These are phyloP conservation scores for Meteorus colon DNA, from an alignment of 2,888 invertebrate species.

Conservation along the genomic window DNA sequence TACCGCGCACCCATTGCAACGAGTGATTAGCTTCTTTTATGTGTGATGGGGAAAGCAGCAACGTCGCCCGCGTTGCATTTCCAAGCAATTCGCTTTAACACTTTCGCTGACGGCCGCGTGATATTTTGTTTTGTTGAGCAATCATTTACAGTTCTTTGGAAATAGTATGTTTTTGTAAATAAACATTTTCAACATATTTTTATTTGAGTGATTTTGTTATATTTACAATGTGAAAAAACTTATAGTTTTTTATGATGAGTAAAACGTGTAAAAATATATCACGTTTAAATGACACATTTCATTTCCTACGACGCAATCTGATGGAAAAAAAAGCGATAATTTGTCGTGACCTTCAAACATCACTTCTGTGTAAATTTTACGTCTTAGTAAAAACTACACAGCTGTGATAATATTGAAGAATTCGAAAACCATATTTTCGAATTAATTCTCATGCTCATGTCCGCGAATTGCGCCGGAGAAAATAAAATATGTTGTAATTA, in stretches of 20 bases:
- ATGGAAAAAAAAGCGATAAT: not conserved
- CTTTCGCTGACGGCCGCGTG: conserved; percentile 41
- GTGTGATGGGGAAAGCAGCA: conserved; percentile 40
- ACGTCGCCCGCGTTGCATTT: conserved; percentile 37
- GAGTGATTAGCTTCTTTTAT: conserved; percentile 41
- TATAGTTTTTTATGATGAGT: not conserved
- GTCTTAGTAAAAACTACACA: not conserved
- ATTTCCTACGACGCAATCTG: not conserved
- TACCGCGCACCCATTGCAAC: conserved; percentile 3
- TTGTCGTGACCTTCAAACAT: not conserved
- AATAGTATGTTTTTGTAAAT: conserved; percentile 4
- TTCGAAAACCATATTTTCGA: not conserved
- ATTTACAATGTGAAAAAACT: not conserved
- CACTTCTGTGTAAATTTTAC: not conserved
- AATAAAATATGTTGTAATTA: not conserved
- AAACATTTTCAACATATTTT: not conserved
- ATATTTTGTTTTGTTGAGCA: conserved; percentile 26
- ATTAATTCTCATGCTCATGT: not conserved
- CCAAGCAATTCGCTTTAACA: conserved; percentile 40
- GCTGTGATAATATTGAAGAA: not conserved
- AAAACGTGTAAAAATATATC: not conserved
- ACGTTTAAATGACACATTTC: not conserved
- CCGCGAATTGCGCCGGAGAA: not conserved
- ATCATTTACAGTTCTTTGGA: conserved; percentile 5
- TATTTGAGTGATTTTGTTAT: not conserved